phyloP scores from a whole-genome alignment of 2,888 invertebrate species.

The Platerodrilus igneus region DNA sequence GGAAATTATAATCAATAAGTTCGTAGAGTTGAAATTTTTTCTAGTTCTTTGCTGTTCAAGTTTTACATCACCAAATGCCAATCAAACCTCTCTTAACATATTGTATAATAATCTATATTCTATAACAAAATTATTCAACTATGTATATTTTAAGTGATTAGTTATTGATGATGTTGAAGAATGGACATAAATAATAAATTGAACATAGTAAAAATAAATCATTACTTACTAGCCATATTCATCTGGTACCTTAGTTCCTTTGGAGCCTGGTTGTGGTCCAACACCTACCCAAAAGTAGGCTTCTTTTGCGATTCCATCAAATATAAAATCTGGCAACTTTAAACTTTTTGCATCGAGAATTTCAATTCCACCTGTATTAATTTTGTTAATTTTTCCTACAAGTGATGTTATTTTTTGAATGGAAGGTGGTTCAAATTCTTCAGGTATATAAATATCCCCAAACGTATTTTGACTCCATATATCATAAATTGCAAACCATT shows the following conservation, averaged over 20 bases:
- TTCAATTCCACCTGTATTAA: constrained; percentile 66
- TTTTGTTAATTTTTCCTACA: constrained; percentile 59
- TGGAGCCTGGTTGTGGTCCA: constrained; percentile 79
- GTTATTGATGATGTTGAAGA: no score
- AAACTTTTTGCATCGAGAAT: constrained; percentile 79
- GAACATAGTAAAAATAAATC: no score
- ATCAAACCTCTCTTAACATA: no score
- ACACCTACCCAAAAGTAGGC: constrained; percentile 86
- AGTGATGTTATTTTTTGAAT: constrained; percentile 56
- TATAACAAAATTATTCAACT: no score
- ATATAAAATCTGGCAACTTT: constrained; percentile 68
- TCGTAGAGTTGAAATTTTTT: no score
- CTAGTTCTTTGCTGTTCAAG: no score
- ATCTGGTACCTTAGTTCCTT: constrained; percentile 79
- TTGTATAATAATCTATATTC: no score
- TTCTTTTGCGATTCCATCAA: constrained; percentile 71
- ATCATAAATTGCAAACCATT: constrained; percentile 89
- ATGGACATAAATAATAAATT: no score
- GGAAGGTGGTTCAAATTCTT: constrained; percentile 83
- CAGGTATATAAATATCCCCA: constrained; percentile 85
- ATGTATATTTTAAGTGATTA: no score
- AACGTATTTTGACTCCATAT: constrained; percentile 81
- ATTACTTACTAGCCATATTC: constrained; percentile 87
- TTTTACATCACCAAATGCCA: no score
- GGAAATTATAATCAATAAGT: no score